phyloP scores from a whole-genome alignment of 2,113 vertebrate genomes.

The Phrynosoma blainvillii region DNA sequence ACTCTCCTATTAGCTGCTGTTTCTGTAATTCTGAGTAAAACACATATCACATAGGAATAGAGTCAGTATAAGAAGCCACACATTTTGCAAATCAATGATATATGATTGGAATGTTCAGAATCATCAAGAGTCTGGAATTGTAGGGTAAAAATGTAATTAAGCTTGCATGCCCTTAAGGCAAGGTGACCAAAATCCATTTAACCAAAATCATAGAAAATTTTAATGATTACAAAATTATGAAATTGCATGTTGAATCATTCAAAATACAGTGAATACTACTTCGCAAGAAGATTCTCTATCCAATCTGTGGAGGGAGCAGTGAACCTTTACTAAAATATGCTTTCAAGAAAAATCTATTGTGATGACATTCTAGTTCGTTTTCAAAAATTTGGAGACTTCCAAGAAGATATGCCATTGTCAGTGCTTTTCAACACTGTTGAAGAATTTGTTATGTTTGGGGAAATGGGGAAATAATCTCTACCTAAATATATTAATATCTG shows the following conservation, averaged over 20 bases:
- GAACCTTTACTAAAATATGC: background rate
- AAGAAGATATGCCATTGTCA: no score
- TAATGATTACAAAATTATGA: background rate
- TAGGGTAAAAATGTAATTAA: background rate
- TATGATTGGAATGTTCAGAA: constrained; percentile 74
- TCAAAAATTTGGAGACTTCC: no score
- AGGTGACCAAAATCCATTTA: background rate
- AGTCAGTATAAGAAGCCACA: constrained; percentile 70
- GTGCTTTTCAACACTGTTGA: background rate
- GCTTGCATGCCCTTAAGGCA: background rate
- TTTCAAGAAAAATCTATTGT: background rate
- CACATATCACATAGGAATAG: constrained; percentile 53
- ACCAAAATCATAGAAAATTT: background rate
- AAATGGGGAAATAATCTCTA: background rate
- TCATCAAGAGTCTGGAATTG: constrained; percentile 31
- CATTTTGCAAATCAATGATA: constrained; percentile 74
- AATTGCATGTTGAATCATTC: background rate
- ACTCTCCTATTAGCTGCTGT: constrained; percentile 64
- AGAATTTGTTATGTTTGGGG: background rate
- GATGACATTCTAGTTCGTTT: background rate
- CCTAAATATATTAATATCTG: background rate
- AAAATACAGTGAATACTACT: background rate
- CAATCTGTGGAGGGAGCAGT: background rate
- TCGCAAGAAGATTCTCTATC: background rate
- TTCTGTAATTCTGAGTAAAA: constrained; percentile 63